phyloP scores from a whole-genome alignment of 2,797 vertebrate species.

The Megalops cyprinoides region DNA sequence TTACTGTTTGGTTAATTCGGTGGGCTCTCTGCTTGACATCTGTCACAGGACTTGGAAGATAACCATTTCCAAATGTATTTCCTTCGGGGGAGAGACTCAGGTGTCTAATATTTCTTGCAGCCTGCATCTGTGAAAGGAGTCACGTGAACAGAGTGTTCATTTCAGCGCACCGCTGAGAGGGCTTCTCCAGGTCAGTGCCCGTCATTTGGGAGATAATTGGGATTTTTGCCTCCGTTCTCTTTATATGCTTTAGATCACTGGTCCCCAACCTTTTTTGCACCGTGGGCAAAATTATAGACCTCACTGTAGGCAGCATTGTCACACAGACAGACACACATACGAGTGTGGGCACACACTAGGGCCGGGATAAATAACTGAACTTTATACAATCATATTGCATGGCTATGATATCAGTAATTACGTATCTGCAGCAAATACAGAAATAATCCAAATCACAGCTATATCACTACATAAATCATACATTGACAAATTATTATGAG shows the following conservation, averaged over 20 bases:
- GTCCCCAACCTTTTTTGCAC: slow-evolving; percentile 22
- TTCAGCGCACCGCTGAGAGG: not conserved
- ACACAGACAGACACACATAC: slow-evolving; percentile 8
- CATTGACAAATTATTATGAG: not conserved
- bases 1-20: slow-evolving; percentile 34
- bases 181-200: slow-evolving; percentile 19
- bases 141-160: slow-evolving; percentile 19
- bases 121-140: slow-evolving; percentile 18
- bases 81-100: slow-evolving; percentile 18
- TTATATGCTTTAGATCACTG: slow-evolving; percentile 23
- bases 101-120: slow-evolving; percentile 5
- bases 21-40: slow-evolving; percentile 35
- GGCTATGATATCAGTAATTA: not conserved
- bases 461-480: slow-evolving; percentile 20
- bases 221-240: slow-evolving; percentile 20
- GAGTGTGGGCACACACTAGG: not conserved
- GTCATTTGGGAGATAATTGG: slow-evolving; percentile 13
- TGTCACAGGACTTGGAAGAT: slow-evolving; percentile 32
- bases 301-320: slow-evolving; percentile 10
- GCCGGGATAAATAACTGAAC: slow-evolving; percentile 7
- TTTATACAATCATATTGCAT: not conserved
- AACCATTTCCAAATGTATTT: slow-evolving; percentile 35
- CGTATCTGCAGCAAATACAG: slow-evolving; percentile 8
- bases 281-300: slow-evolving; percentile 21
- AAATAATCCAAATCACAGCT: slow-evolving; percentile 1